These are phyloP conservation scores for Pemphigus obesinymphae DNA, from an alignment of 1,140 invertebrate genomes.

Conservation along the genomic window DNA sequence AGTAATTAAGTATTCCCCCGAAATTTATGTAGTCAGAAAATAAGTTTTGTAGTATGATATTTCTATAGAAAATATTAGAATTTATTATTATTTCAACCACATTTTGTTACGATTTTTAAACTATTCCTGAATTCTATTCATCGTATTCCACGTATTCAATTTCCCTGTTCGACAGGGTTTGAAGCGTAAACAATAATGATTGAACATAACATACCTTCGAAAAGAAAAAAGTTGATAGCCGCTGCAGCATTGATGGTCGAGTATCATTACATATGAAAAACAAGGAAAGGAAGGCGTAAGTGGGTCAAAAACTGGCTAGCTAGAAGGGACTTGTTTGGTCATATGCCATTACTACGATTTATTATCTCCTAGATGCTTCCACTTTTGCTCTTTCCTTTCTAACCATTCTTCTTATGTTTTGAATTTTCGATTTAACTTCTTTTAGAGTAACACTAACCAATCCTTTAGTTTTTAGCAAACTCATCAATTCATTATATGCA, in stretches of 20 bases:
- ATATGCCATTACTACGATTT: background rate
- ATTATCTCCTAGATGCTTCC: background rate
- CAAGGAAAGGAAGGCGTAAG: background rate
- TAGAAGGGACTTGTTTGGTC: background rate
- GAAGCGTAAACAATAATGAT: too few relatives aligned
- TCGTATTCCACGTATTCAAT: too few relatives aligned
- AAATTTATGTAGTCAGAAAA: too few relatives aligned
- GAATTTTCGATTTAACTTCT: background rate
- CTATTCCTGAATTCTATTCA: too few relatives aligned
- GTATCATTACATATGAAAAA: background rate
- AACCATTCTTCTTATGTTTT: background rate
- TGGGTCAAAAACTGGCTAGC: background rate
- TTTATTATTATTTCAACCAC: too few relatives aligned
- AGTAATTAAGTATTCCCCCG: too few relatives aligned
- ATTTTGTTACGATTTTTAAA: too few relatives aligned
- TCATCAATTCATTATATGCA: background rate
- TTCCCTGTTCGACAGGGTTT: too few relatives aligned
- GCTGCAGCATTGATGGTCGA: background rate
- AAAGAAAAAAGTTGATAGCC: conserved; percentile 14
- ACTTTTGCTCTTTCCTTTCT: background rate
- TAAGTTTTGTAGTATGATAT: too few relatives aligned
- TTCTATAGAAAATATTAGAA: too few relatives aligned
- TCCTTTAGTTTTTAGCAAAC: background rate
- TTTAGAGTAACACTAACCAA: background rate
- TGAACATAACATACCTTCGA: too few relatives aligned